These are phyloP conservation scores for Xiphophorus maculatus DNA, from an alignment of 2,113 vertebrate species.

Conservation along the genomic window DNA sequence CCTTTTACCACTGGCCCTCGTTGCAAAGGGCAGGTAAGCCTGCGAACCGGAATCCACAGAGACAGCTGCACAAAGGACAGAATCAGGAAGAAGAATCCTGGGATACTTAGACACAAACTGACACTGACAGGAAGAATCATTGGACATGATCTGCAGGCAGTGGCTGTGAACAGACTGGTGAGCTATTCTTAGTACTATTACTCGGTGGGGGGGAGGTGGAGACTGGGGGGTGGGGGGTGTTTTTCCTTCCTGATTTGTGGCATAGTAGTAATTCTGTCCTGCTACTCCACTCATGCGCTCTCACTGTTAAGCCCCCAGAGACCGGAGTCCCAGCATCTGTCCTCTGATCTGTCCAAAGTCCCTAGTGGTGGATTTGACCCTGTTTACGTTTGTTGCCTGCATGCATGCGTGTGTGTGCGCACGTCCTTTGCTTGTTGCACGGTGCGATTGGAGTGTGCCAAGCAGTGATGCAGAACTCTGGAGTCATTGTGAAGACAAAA, in stretches of 20 bases:
- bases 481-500: conserved; percentile 78
- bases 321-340: conserved; percentile 54
- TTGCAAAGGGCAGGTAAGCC: conserved; percentile 45
- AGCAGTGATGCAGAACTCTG: conserved; percentile 73
- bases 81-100: conserved; percentile 66
- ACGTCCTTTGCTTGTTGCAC: conserved; percentile 14
- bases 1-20: conserved; percentile 60
- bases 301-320: conserved; percentile 56
- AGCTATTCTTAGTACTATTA: conserved; percentile 76
- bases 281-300: conserved; percentile 68
- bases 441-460: conserved; percentile 52
- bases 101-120: conserved; percentile 46
- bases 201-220: conserved; percentile 52
- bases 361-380: conserved; percentile 24
- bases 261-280: conserved; percentile 73
- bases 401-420: conserved; percentile 7
- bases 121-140: conserved; percentile 63
- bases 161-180: conserved; percentile 76
- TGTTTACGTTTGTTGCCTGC: background rate
- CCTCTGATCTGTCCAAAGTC: conserved; percentile 46
- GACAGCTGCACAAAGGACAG: conserved; percentile 67
- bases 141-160: conserved; percentile 75
- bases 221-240: conserved; percentile 12
- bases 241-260: conserved; percentile 68
- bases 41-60: conserved; percentile 28